A percentile compares a stretch with the other conserved stretches of the same genome.
Conservation (phyloP, 2,113 vertebrate genomes). For the Corapipo altera region DNA sequence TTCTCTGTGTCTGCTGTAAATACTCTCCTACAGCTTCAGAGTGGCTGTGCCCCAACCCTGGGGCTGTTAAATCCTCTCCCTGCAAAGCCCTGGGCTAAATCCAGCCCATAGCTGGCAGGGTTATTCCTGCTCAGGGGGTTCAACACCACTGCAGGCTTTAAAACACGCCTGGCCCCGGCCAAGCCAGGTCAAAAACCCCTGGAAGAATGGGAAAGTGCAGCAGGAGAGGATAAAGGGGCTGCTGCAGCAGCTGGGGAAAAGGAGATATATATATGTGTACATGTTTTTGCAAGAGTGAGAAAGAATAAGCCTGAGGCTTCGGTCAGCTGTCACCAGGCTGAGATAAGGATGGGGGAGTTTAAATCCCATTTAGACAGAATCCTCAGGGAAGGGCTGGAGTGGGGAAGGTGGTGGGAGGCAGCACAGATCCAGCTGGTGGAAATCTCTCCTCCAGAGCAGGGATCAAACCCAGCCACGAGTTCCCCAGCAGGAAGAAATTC, state of each 20-base stretch:
- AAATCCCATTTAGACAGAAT: conserved; percentile 29
- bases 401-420: not conserved
- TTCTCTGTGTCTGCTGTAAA: not conserved
- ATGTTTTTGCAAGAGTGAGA: not conserved
- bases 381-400: not conserved
- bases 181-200: not conserved
- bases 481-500: not conserved
- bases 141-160: not conserved
- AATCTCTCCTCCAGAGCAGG: not conserved
- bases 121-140: not conserved
- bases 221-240: not conserved
- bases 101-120: not conserved
- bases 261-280: not conserved
- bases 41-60: not conserved
- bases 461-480: not conserved
- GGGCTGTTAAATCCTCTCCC: not conserved
- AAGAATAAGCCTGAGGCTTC: not conserved
- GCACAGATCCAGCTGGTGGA: not conserved
- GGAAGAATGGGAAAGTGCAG: not conserved
- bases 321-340: conserved; percentile 6
- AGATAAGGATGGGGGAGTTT: not conserved
- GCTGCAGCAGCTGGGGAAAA: not conserved
- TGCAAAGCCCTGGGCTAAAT: not conserved
- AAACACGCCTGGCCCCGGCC: fast-evolving
- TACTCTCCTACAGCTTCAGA: not conserved